A percentile compares a stretch with the other conserved stretches of the same genome.
These are phyloP conservation scores for Arrhopalites spinosus DNA, from an alignment of 2,888 invertebrate species.

Conservation along the genomic window DNA sequence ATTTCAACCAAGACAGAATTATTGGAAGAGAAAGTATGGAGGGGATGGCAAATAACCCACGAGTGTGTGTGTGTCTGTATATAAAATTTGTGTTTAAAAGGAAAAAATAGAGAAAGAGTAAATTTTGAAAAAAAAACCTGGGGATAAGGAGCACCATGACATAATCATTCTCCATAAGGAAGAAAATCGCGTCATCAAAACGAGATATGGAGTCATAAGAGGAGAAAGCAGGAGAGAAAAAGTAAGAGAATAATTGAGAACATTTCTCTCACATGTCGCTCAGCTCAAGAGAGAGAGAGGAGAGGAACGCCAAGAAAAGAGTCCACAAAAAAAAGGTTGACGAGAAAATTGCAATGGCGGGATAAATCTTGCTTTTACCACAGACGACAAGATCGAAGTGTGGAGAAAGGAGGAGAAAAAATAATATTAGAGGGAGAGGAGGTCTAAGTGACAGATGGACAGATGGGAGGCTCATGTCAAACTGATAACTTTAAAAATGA, in stretches of 20 bases:
- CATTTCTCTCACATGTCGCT: constrained; percentile 69
- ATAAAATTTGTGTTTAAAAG: not conserved
- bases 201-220: constrained; percentile 14
- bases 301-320: constrained; percentile 82
- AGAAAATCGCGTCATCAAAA: constrained; percentile 32
- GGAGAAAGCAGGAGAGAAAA: not conserved
- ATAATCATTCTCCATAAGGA: constrained; percentile 27
- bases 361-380: constrained; percentile 72
- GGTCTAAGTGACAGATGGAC: constrained; percentile 29
- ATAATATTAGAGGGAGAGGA: constrained; percentile 27
- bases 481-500: constrained; percentile 9
- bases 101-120: not conserved
- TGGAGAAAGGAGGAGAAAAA: constrained; percentile 57
- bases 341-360: constrained; percentile 81
- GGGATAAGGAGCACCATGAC: constrained; percentile 14
- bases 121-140: not conserved
- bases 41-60: not conserved
- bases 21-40: not conserved
- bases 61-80: not conserved
- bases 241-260: constrained; percentile 32
- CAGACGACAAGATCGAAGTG: constrained; percentile 91
- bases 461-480: constrained; percentile 22
- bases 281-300: constrained; percentile 70
- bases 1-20: not conserved
- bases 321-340: constrained; percentile 80